Evolutionary conservation across 2,797 vertebrate genomes (phyloP).

Genomic region (Tamandua tetradactyla): DNA sequence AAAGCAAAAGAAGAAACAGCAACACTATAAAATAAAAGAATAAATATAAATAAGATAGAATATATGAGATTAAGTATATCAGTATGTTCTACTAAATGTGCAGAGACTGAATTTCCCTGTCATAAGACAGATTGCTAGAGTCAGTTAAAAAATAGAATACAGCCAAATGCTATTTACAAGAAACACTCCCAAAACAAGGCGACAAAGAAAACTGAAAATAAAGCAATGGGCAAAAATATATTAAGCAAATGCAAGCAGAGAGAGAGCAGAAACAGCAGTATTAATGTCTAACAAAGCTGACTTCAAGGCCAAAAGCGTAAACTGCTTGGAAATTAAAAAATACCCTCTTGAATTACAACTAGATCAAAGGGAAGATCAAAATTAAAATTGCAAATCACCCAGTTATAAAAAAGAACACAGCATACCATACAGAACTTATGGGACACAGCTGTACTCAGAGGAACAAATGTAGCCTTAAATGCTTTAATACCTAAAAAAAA

Average conservation of each 20-base stretch:
- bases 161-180: conserved; percentile 75
- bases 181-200: conserved; percentile 73
- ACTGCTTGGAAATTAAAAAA: conserved; percentile 48
- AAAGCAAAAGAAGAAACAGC: not conserved
- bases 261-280: not conserved
- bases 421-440: not conserved
- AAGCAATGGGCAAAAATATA: conserved; percentile 55
- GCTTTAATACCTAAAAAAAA: conserved; percentile 12
- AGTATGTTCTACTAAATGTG: not conserved
- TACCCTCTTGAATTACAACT: not conserved
- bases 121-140: conserved; percentile 67
- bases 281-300: conserved; percentile 33
- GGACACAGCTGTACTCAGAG: conserved; percentile 25
- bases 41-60: not conserved
- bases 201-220: conserved; percentile 67
- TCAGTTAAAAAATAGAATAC: conserved; percentile 64
- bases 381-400: conserved; percentile 40
- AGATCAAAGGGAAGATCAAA: conserved; percentile 54
- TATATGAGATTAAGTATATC: not conserved
- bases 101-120: conserved; percentile 37
- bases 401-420: conserved; percentile 38
- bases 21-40: not conserved
- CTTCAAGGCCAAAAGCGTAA: conserved; percentile 13
- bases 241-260: conserved; percentile 46
- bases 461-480: conserved; percentile 31